Percentiles rank a stretch among this genome's conserved stretches.
phyloP scores from a whole-genome alignment of 2,888 invertebrate species.

The Argyresthia goedartella region DNA sequence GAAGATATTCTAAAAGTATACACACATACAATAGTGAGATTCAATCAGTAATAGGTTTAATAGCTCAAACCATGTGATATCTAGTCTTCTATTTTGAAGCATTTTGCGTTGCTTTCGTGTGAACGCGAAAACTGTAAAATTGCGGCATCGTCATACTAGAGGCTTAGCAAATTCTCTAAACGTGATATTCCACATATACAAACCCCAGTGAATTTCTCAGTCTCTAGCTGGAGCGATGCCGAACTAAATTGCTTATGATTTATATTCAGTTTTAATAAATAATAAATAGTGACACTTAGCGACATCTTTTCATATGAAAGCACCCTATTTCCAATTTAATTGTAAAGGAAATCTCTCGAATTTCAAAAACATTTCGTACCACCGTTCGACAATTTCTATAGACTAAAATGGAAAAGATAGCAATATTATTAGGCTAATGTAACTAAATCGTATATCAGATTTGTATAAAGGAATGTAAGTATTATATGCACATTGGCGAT shows the following conservation, averaged over 20 bases:
- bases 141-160: background rate
- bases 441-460: conserved; percentile 65
- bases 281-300: conserved; percentile 2
- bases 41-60: conserved; percentile 36
- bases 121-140: background rate
- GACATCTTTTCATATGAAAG: conserved; percentile 4
- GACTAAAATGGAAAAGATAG: conserved; percentile 68
- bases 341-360: conserved; percentile 19
- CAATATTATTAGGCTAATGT: conserved; percentile 68
- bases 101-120: conserved; percentile 1
- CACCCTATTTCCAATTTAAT: conserved; percentile 4
- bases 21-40: conserved; percentile 10
- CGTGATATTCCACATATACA: no score
- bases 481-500: conserved; percentile 50
- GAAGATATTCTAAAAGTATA: conserved; percentile 3
- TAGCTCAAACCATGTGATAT: conserved; percentile 69
- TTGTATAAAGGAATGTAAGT: conserved; percentile 61
- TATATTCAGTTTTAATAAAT: background rate
- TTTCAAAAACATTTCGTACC: conserved; percentile 28
- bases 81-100: conserved; percentile 40
- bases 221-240: background rate
- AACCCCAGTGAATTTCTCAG: no score
- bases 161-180: background rate
- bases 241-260: background rate
- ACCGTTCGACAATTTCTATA: conserved; percentile 59